Evolutionary conservation across 2,113 vertebrate species (phyloP).

Genomic region (Fregetta grallaria): DNA sequence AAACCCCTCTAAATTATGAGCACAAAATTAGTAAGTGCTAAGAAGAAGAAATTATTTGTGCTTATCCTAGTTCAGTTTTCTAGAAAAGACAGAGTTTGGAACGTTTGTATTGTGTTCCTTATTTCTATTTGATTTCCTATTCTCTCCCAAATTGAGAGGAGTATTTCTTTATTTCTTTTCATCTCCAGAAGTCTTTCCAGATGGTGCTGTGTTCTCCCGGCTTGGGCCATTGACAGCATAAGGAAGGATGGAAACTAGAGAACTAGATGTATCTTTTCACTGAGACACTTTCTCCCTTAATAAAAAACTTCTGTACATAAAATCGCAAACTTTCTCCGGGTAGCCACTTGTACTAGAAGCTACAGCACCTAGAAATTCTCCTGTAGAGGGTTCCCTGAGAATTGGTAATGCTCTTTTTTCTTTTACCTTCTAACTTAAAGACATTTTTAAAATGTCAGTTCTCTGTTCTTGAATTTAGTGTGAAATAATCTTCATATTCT

Average conservation of each 20-base stretch:
- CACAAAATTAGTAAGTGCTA: neutral
- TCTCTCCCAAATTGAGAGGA: neutral
- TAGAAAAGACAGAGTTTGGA: neutral
- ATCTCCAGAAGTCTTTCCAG: neutral
- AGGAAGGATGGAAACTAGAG: neutral
- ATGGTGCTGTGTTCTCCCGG: neutral
- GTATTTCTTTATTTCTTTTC: neutral
- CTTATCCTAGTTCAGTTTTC: neutral
- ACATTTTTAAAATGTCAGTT: neutral
- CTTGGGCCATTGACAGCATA: neutral
- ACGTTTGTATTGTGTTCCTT: neutral
- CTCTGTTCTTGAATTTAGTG: neutral
- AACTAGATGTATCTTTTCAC: neutral
- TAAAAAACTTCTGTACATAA: neutral
- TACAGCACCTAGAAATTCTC: neutral
- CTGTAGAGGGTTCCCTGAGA: neutral
- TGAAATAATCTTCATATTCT: neutral
- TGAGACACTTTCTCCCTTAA: neutral
- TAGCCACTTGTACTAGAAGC: neutral
- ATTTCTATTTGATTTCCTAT: neutral
- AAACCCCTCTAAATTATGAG: neutral
- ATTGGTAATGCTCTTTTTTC: neutral
- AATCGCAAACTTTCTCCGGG: neutral
- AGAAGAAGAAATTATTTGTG: neutral
- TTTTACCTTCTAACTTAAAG: neutral